Evolutionary conservation across 2,113 vertebrate genomes (phyloP), one percentile per base, ranked within the genome.

Genomic region (Calypte anna): DNA sequence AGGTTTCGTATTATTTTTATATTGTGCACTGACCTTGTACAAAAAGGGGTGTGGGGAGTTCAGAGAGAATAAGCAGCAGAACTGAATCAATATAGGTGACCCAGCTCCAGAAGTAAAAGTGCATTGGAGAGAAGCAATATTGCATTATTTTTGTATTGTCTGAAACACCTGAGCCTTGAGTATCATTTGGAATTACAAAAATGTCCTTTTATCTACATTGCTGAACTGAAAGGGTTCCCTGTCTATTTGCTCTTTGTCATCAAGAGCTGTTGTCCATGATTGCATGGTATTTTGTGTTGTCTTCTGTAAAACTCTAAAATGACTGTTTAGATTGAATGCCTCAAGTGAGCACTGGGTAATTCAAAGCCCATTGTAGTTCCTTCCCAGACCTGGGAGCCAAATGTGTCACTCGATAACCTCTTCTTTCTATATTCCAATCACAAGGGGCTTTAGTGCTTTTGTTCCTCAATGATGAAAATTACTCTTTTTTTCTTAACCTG

Each of bases 1-100:
- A 46, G 27, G 19, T 82, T 87, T 76, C 64, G 76, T 77, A 89
- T 93, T 93, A 69, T 80, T 81, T 96, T 89, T 86, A 30, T 88
- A 48, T 67, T 85, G 84, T 93, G 59, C 27, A 6, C 72, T 91
- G 82, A 93, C 79, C 85, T 81, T 57, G 11, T 81, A 77, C 70
- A 67, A 77, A 95, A 44, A n/a, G 33, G 55, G 76, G 79, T 66
- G 74, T 78, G 59, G 54, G 86, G 81, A 61, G 73, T 57, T 73
- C 67, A 50, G 57, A 77, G 83, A 94, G 80, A 88, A 57, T 79
- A 94, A 95, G 67, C 38, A 67, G 67, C 38, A 68, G 76, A 74
- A 88, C 78, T 72, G 67, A 97, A 96, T 97, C 96, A 94, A 92
- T 94, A 89, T 8, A 89, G 68, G 84, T 89, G 93, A 96, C 57